Conservation (phyloP, 2,113 vertebrate genomes). For the Martes martes region DNA sequence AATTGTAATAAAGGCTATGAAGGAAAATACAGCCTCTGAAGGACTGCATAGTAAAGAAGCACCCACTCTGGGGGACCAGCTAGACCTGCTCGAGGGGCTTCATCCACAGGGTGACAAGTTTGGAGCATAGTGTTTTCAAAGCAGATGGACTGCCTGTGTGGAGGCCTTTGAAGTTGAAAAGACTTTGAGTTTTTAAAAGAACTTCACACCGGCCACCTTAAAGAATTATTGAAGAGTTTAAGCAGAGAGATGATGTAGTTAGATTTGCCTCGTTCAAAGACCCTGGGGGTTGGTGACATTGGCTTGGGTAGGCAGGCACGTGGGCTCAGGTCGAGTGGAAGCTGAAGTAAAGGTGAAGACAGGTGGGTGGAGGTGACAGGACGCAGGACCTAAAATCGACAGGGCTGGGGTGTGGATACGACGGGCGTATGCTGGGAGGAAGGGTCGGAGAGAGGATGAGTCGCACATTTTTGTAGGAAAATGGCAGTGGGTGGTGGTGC, state of each 20-base stretch:
- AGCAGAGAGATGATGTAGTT: background rate
- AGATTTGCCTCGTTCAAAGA: background rate
- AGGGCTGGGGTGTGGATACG: background rate
- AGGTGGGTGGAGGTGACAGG: no score
- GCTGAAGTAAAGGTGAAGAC: background rate
- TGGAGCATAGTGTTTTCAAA: background rate
- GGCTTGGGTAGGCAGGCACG: background rate
- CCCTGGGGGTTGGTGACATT: background rate
- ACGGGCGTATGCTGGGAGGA: background rate
- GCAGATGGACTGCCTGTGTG: background rate
- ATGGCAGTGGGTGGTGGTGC: background rate
- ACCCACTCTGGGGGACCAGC: background rate
- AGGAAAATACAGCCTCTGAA: background rate
- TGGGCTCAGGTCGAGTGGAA: background rate
- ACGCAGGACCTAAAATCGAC: no score
- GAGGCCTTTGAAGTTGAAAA: background rate
- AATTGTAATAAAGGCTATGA: background rate
- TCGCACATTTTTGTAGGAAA: background rate
- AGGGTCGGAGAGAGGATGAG: background rate
- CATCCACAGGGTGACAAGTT: background rate
- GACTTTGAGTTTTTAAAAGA: background rate
- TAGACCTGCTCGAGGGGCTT: background rate
- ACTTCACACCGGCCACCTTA: rapidly evolving
- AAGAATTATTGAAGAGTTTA: background rate
- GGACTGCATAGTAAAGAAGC: background rate